Evolutionary conservation across 2,888 invertebrate genomes (phyloP).

Genomic region (Stenurella melanura): DNA sequence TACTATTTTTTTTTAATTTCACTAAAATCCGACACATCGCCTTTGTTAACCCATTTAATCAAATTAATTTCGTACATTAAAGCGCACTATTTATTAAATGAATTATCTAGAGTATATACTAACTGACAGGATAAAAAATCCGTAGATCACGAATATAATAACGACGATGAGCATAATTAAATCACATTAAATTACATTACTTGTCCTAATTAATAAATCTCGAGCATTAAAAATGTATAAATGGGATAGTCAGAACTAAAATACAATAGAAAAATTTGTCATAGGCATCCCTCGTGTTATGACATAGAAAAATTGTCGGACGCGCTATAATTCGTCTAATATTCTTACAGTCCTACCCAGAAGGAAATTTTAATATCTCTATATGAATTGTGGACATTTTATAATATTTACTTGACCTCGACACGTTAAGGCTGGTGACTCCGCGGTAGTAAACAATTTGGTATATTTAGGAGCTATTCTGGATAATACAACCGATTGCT

Average conservation of each 20-base stretch:
- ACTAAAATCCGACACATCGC: constrained; percentile 33
- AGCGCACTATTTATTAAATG: constrained; percentile 40
- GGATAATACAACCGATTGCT: too few relatives aligned
- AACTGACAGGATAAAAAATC: constrained; percentile 47
- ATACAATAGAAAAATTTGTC: constrained; percentile 51
- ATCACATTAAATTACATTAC: constrained; percentile 58
- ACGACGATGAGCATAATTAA: constrained; percentile 57
- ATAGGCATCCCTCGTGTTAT: constrained; percentile 28
- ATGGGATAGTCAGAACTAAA: constrained; percentile 52
- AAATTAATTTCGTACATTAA: constrained; percentile 42
- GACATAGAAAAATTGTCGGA: constrained; percentile 2
- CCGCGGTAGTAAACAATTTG: too few relatives aligned
- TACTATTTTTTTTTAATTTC: constrained; percentile 21
- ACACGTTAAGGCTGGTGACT: too few relatives aligned
- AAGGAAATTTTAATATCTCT: too few relatives aligned
- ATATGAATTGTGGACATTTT: too few relatives aligned
- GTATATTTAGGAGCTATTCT: too few relatives aligned
- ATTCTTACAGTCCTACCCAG: neutral
- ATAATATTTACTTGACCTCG: too few relatives aligned
- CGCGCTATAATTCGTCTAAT: constrained; percentile 6
- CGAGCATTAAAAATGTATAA: constrained; percentile 49
- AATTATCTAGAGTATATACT: constrained; percentile 39
- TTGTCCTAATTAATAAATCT: constrained; percentile 65
- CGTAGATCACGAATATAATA: constrained; percentile 51
- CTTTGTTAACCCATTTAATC: constrained; percentile 38